These are phyloP conservation scores for Heliconius himera DNA, from an alignment of 1,140 invertebrate genomes.

Conservation along the genomic window DNA sequence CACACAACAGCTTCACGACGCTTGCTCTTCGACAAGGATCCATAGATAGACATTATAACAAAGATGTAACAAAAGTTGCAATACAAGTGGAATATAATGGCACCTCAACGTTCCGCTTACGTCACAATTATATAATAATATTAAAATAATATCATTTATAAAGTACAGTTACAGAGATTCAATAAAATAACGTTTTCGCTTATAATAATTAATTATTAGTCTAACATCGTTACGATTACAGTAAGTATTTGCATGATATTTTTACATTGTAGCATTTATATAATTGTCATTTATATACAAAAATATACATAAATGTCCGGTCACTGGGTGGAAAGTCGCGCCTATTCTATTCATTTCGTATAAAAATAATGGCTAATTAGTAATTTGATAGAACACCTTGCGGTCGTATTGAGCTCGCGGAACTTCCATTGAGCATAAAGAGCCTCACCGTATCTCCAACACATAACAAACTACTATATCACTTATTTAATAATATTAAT, in stretches of 20 bases:
- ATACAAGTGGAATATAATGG: conserved; percentile 70
- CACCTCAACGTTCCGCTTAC: conserved; percentile 75
- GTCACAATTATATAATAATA: conserved; percentile 61
- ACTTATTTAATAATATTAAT: conserved; percentile 8
- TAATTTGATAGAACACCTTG: conserved; percentile 59
- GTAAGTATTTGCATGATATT: conserved; percentile 69
- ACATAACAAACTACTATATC: conserved; percentile 6
- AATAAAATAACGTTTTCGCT: conserved; percentile 58
- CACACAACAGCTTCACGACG: conserved; percentile 16
- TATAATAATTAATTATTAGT: conserved; percentile 34
- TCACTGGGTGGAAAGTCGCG: conserved; percentile 47
- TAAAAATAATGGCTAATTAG: conserved; percentile 70
- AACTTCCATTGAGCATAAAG: conserved; percentile 53
- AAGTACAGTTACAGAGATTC: conserved; percentile 78
- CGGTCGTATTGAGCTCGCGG: conserved; percentile 52
- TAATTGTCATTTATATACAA: conserved; percentile 78
- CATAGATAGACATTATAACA: conserved; percentile 13
- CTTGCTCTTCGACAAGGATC: background rate
- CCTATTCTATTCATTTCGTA: conserved; percentile 53
- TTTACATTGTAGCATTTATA: conserved; percentile 71
- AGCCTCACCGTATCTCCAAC: conserved; percentile 1
- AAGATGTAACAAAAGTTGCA: conserved; percentile 37
- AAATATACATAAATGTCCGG: conserved; percentile 77
- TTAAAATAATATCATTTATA: conserved; percentile 75
- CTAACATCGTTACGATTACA: conserved; percentile 57